Conservation (phyloP, 2,888 invertebrate species). For the Pegoplata infirma region DNA sequence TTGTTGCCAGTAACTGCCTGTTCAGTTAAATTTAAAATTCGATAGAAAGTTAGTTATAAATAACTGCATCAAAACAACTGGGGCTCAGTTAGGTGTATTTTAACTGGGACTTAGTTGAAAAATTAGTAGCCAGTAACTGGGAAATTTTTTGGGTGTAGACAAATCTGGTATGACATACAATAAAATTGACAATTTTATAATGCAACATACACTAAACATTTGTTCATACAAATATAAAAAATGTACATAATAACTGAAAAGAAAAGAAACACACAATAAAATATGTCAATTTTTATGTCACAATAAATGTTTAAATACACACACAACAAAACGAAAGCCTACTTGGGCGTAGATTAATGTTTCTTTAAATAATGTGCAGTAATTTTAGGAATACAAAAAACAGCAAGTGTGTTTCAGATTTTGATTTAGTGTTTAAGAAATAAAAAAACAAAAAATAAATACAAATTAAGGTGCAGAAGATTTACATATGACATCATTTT, state of each 20-base stretch:
- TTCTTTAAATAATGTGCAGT: constrained; percentile 41
- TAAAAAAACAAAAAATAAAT: constrained; percentile 22
- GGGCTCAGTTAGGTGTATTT: no score
- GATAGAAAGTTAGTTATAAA: no score
- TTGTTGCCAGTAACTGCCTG: no score
- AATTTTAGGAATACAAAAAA: not conserved
- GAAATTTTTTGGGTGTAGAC: no score
- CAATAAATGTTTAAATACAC: not conserved
- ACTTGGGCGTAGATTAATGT: constrained; percentile 52
- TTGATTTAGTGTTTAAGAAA: not conserved
- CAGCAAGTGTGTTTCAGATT: constrained; percentile 2
- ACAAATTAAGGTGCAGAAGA: constrained; percentile 37
- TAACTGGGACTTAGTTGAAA: no score
- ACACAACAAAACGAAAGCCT: constrained; percentile 19
- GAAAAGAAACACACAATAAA: constrained; percentile 16
- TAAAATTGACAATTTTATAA: constrained; percentile 10
- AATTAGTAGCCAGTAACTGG: no score
- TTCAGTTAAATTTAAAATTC: no score
- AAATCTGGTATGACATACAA: not conserved
- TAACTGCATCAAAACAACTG: no score
- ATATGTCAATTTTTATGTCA: constrained; percentile 29
- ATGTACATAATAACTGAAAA: not conserved
- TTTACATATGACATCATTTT: constrained; percentile 54
- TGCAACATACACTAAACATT: not conserved
- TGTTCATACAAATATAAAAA: no score